Conservation (phyloP, 2,797 vertebrate genomes). For the Myotis daubentonii region DNA sequence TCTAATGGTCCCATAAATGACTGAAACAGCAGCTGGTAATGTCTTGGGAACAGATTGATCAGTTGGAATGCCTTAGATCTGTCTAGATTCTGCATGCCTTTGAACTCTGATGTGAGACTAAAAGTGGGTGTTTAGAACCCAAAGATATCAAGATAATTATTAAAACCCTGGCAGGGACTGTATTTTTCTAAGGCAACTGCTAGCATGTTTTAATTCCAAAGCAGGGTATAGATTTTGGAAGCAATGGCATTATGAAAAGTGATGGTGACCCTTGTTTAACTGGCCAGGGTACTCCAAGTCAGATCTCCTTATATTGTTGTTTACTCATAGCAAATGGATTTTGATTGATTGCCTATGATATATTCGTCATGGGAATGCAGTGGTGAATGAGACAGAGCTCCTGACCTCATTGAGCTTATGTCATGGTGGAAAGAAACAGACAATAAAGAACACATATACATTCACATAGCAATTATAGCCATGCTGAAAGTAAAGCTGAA, state of each 20-base stretch:
- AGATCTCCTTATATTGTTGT: background rate
- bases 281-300: background rate
- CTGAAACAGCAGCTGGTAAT: slow-evolving; percentile 75
- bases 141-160: slow-evolving; percentile 53
- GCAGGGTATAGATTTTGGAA: background rate
- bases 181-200: slow-evolving; percentile 8
- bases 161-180: background rate
- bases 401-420: background rate
- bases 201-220: slow-evolving; percentile 26
- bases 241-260: background rate
- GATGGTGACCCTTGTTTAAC: background rate
- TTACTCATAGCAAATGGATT: background rate
- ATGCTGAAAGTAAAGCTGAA: slow-evolving; percentile 19
- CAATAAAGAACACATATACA: background rate
- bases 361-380: background rate
- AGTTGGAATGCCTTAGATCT: slow-evolving; percentile 69
- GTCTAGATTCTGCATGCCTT: slow-evolving; percentile 45
- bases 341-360: background rate
- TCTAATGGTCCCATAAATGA: slow-evolving; percentile 67
- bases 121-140: slow-evolving; percentile 18
- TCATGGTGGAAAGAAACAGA: background rate
- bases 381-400: background rate
- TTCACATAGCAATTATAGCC: background rate
- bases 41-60: slow-evolving; percentile 75
- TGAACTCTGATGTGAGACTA: slow-evolving; percentile 37